phyloP scores from a whole-genome alignment of 2,888 invertebrate genomes.

The Pollenia amentaria region DNA sequence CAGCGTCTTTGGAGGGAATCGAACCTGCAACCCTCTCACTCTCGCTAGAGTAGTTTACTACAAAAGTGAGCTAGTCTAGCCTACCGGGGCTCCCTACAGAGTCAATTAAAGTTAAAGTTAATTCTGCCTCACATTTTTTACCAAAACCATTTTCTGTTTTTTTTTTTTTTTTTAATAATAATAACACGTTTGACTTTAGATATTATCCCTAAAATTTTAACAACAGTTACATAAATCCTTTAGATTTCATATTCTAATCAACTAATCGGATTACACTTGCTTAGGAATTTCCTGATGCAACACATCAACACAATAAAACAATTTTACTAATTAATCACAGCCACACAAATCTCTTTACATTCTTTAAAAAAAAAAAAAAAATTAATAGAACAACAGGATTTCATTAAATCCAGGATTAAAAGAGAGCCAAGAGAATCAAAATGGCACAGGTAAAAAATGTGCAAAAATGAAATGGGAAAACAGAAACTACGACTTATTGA shows the following conservation, averaged over 20 bases:
- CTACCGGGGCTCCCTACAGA: too few relatives aligned
- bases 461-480: slow-evolving; percentile 36
- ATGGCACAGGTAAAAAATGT: slow-evolving; percentile 56
- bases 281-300: slow-evolving; percentile 42
- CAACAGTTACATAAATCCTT: neutral
- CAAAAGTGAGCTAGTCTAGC: too few relatives aligned
- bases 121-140: too few relatives aligned
- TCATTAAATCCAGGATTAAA: slow-evolving; percentile 61
- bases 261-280: slow-evolving; percentile 73
- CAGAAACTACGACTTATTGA: slow-evolving; percentile 65
- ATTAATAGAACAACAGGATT: slow-evolving; percentile 69
- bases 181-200: neutral
- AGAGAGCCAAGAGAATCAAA: slow-evolving; percentile 2
- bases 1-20: too few relatives aligned
- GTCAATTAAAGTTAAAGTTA: too few relatives aligned
- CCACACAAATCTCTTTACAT: slow-evolving; percentile 44
- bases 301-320: slow-evolving; percentile 56
- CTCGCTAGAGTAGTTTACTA: too few relatives aligned
- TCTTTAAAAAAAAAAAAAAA: neutral
- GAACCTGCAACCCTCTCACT: too few relatives aligned
- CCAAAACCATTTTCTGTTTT: too few relatives aligned
- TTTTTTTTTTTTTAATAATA: too few relatives aligned
- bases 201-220: neutral
- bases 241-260: slow-evolving; percentile 31
- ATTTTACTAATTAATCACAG: slow-evolving; percentile 72